Evolutionary conservation across 2,888 invertebrate genomes (phyloP).

Genomic region (Phyllotreta cruciferae): DNA sequence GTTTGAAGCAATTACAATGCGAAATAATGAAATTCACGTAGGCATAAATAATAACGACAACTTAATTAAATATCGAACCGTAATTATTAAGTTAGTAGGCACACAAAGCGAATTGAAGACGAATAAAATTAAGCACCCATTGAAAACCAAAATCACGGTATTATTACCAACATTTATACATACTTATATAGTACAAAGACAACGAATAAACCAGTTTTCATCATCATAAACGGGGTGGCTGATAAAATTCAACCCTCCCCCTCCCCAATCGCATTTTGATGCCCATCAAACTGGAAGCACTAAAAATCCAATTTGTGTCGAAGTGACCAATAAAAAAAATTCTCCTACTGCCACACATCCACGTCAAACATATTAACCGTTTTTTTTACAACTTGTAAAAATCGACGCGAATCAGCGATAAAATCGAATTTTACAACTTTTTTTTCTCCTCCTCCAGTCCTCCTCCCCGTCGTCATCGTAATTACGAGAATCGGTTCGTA

Average conservation of each 20-base stretch:
- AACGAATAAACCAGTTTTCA: too few species aligned
- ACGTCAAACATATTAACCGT: slow-evolving; percentile 6
- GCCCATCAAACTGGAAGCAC: slow-evolving; percentile 20
- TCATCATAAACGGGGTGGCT: background rate
- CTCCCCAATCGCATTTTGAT: slow-evolving; percentile 23
- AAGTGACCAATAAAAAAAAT: slow-evolving; percentile 24
- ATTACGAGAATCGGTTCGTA: slow-evolving; percentile 6
- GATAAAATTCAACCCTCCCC: slow-evolving; percentile 16
- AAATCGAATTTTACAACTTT: background rate
- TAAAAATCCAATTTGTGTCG: slow-evolving; percentile 31
- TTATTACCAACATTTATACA: too few species aligned
- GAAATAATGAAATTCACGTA: slow-evolving; percentile 17
- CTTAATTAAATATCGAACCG: slow-evolving; percentile 33
- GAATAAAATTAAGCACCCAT: too few species aligned
- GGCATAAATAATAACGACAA: slow-evolving; percentile 33
- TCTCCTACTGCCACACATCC: slow-evolving; percentile 4
- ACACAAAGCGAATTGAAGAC: background rate
- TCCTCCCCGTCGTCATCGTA: too few species aligned
- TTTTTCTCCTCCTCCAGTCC: too few species aligned
- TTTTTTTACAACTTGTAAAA: slow-evolving; percentile 5
- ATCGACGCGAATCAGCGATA: slow-evolving; percentile 6
- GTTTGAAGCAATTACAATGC: slow-evolving; percentile 20
- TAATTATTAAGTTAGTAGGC: slow-evolving; percentile 12
- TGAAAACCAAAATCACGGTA: too few species aligned
- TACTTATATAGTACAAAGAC: too few species aligned